Conservation (phyloP, 2,113 vertebrate species). For the Corythornis madagascariensis region DNA sequence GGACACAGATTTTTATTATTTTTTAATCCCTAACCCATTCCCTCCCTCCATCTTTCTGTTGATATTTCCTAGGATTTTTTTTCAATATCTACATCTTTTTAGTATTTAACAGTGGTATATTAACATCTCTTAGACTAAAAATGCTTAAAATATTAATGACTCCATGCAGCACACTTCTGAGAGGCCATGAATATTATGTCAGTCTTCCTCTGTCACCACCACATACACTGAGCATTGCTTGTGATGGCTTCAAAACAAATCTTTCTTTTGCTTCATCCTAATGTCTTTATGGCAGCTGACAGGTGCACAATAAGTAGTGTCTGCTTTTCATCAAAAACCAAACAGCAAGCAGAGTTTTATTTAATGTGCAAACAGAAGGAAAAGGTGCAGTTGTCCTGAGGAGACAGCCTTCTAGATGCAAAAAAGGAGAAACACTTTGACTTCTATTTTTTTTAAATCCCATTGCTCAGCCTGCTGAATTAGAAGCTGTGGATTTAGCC, state of each 20-base stretch:
- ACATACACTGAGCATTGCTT: neutral
- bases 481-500: no score
- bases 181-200: neutral
- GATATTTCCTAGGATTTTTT: neutral
- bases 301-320: no score
- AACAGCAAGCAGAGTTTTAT: no score
- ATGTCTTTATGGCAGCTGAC: no score
- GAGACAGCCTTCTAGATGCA: no score
- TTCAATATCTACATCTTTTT: neutral
- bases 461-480: no score
- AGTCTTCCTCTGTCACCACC: neutral
- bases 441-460: no score
- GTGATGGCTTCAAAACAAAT: neutral
- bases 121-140: neutral
- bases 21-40: fast-evolving
- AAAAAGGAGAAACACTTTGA: no score
- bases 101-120: neutral
- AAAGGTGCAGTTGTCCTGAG: no score
- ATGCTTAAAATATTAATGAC: neutral
- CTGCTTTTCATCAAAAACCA: no score
- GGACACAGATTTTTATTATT: neutral
- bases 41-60: neutral
- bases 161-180: neutral
- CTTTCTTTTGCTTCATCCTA: neutral
- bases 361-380: no score